Conservation (phyloP, 2,888 invertebrate genomes). For the Limnephilus lunatus region DNA sequence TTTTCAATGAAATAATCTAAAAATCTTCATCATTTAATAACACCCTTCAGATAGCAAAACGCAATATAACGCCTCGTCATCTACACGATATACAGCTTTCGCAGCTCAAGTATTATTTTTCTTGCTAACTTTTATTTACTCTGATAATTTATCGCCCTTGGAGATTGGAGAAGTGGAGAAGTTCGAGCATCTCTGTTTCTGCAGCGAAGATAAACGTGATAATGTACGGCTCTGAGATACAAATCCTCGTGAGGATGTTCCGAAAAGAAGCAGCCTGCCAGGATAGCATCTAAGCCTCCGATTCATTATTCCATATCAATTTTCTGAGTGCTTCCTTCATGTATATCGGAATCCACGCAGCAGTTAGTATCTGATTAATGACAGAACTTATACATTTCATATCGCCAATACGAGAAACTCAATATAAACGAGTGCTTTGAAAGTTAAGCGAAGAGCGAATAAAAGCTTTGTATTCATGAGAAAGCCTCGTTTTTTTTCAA, state of each 20-base stretch:
- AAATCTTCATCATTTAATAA: constrained; percentile 22
- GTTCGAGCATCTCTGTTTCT: constrained; percentile 46
- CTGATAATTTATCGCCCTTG: constrained; percentile 61
- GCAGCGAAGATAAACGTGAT: constrained; percentile 57
- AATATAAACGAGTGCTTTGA: background rate
- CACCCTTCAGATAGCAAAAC: constrained; percentile 13
- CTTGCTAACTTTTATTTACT: constrained; percentile 63
- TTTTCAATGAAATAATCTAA: background rate
- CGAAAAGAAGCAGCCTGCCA: background rate
- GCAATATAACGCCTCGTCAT: background rate
- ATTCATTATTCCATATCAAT: constrained; percentile 47
- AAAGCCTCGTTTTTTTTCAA: background rate
- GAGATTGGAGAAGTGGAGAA: constrained; percentile 54
- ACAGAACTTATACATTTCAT: background rate
- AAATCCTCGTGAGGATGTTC: constrained; percentile 40
- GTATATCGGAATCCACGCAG: background rate
- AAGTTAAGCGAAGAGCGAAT: background rate
- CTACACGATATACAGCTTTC: background rate
- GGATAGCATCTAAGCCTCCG: constrained; percentile 52
- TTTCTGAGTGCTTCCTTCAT: constrained; percentile 20
- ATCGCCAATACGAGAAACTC: background rate
- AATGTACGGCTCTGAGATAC: constrained; percentile 53
- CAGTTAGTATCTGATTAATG: constrained; percentile 13
- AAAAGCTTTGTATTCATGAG: background rate
- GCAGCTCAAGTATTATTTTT: constrained; percentile 28